Conservation (phyloP, 2,888 invertebrate species). For the Drosophila anceps region DNA sequence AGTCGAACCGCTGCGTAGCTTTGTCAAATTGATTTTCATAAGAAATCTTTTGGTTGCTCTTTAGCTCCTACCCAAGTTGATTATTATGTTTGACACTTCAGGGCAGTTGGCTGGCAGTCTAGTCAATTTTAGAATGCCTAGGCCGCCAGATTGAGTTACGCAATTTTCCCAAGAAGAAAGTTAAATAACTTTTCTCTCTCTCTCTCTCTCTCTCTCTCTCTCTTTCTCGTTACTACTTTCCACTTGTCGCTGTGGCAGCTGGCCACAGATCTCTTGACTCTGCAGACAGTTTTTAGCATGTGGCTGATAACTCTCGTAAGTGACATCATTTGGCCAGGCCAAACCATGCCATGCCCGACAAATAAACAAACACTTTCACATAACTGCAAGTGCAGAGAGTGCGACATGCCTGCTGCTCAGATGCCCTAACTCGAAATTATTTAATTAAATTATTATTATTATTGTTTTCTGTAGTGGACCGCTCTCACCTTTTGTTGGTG, state of each 20-base stretch:
- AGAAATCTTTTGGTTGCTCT: constrained; percentile 24
- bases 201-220: constrained; percentile 6
- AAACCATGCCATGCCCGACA: constrained; percentile 22
- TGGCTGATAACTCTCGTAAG: constrained; percentile 28
- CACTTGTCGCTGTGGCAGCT: constrained; percentile 17
- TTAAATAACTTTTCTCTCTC: constrained; percentile 54
- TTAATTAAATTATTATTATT: constrained; percentile 61
- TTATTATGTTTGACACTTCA: constrained; percentile 42
- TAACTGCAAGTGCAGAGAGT: constrained; percentile 50
- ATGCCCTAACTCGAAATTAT: constrained; percentile 43
- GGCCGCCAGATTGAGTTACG: constrained; percentile 36
- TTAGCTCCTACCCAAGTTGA: constrained; percentile 21
- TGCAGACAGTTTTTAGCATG: constrained; percentile 26
- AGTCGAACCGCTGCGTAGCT: constrained; percentile 16
- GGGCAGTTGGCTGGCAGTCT: constrained; percentile 1
- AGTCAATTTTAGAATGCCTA: constrained; percentile 43
- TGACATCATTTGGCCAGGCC: constrained; percentile 49
- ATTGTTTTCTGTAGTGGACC: constrained; percentile 44
- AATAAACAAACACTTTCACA: constrained; percentile 70
- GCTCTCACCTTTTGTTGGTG: constrained; percentile 57
- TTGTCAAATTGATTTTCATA: constrained; percentile 40
- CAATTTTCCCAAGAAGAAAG: constrained; percentile 66
- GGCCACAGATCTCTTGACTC: constrained; percentile 13
- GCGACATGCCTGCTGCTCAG: constrained; percentile 1
- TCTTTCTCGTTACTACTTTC: constrained; percentile 33